Base-by-base conservation (phyloP, 2,888 invertebrate species). In the Cenopis cana region DNA sequence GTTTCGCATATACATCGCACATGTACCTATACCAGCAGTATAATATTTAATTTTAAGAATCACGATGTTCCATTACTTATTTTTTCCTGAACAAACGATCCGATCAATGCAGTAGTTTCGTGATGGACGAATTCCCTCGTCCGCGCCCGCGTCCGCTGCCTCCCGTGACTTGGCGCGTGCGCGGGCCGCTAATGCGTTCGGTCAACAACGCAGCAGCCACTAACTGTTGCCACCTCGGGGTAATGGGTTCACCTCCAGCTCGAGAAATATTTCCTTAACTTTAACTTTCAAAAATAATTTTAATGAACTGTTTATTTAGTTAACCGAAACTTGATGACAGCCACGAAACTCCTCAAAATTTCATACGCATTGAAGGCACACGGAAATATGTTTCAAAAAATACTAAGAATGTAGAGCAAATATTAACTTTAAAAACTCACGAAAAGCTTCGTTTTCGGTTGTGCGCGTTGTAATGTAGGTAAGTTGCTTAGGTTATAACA, bases 191-290 rank as follows among this genome's bases (percentile, higher is more conserved):
- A 68, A 68, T 52, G 67, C 24, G 50, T 14, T 2, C 57, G 50
- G 50, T 50, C 67, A 36, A 59, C 67, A 62, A 14, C 3, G 33
- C 67, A 18, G 67, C 67, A 67, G 67, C 67, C 67, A 50, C 67
- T 62, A 57, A 46, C 57, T 59, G 67, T 68, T 68, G 67, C 67
- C 67, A 68, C 67, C 59, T 57, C 67, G 50, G 66, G 67, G 67
- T 68, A 68, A 68, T 68, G 67, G 67, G 67, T 68, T 68, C 67
- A 68, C 67, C 52, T 68, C 59, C 29, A 33, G 50, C 36, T 36
- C 24, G 49, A 24, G 38, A 52, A 68, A 68, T 59, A 36, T 38
- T 67, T 57, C 67, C 50, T 59, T 52, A 68, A 68, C 67, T 57
- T 6, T 33, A 4, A 33, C 9, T 33, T 33, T 33, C 33, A 8